Percentiles rank a stretch among this genome's conserved stretches.
Evolutionary conservation across 2,888 invertebrate genomes (phyloP).

Genomic region (Phymatocera aterrima): DNA sequence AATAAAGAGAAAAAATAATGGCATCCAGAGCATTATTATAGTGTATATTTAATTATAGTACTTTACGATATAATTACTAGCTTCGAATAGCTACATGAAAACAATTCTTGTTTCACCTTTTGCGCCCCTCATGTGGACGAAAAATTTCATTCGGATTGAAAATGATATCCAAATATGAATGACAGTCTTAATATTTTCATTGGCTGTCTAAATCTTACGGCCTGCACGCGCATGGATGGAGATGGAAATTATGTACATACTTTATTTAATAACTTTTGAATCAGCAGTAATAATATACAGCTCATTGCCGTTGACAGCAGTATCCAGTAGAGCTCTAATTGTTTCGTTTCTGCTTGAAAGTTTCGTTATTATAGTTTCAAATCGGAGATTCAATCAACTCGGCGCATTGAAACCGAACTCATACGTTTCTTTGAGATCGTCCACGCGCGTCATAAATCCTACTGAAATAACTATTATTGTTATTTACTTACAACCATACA

Average conservation of each 20-base stretch:
- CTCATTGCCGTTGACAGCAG: neutral
- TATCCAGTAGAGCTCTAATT: neutral
- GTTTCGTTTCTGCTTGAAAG: neutral
- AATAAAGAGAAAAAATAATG: neutral
- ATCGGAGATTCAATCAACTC: neutral
- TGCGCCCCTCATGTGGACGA: neutral
- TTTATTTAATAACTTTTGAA: neutral
- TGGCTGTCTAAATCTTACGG: neutral
- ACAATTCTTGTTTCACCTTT: neutral
- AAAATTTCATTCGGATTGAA: neutral
- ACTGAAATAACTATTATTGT: neutral
- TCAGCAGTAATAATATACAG: neutral
- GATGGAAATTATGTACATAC: neutral
- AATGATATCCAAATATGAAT: neutral
- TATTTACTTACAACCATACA: neutral
- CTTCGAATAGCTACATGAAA: neutral
- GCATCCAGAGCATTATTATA: neutral
- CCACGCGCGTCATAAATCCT: neutral
- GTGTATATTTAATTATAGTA: neutral
- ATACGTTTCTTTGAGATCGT: neutral
- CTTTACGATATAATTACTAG: neutral
- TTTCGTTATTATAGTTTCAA: neutral
- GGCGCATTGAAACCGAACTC: neutral
- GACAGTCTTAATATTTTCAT: neutral
- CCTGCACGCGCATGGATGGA: neutral